phyloP scores from a whole-genome alignment of 2,888 invertebrate species.

The Folsomia manolachei region DNA sequence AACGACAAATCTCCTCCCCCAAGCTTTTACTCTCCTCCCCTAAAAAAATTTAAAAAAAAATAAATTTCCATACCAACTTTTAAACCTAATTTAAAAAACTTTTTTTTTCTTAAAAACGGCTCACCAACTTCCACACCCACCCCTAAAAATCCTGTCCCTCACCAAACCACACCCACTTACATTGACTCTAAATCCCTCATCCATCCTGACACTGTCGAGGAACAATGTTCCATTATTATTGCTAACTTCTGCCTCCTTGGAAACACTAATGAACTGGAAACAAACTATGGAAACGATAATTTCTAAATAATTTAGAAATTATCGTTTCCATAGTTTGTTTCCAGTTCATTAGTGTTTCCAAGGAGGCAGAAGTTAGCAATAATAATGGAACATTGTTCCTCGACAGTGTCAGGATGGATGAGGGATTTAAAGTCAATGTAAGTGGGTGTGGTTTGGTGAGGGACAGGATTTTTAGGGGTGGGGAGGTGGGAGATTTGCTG shows the following conservation, averaged over 20 bases:
- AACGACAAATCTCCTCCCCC: constrained; percentile 89
- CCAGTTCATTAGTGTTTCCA: constrained; percentile 21
- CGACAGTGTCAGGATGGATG: not conserved
- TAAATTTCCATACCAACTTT: no score
- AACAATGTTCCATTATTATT: no score
- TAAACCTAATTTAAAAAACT: no score
- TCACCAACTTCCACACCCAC: constrained; percentile 82
- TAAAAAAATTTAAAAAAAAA: no score
- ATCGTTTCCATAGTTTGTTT: constrained; percentile 26
- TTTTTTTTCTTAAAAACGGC: no score
- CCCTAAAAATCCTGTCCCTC: constrained; percentile 83
- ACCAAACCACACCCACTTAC: constrained; percentile 63
- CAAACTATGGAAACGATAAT: no score
- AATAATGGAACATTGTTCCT: not conserved
- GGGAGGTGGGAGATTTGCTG: not conserved
- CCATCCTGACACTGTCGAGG: constrained; percentile 64
- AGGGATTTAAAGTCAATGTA: not conserved
- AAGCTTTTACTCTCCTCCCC: constrained; percentile 68
- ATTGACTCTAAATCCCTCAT: constrained; percentile 72
- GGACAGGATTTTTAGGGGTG: not conserved
- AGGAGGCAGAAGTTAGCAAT: constrained; percentile 13
- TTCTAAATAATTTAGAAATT: no score
- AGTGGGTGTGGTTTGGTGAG: not conserved
- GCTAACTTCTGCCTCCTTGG: no score
- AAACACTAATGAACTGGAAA: no score